Evolutionary conservation across 2,888 invertebrate species (phyloP).

Genomic region (Drosophila setosimentum): DNA sequence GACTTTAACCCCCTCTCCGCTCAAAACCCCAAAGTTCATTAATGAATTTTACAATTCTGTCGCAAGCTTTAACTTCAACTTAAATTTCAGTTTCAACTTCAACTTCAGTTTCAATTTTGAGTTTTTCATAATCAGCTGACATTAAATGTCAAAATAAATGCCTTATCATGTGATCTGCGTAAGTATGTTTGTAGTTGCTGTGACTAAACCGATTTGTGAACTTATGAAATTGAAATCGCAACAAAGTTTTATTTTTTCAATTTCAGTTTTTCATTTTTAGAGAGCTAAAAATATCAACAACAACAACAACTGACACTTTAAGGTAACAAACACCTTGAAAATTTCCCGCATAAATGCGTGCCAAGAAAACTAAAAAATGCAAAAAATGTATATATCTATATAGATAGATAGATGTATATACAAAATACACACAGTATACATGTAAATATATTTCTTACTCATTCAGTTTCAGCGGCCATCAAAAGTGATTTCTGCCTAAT

Average conservation of each 20-base stretch:
- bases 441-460: conserved; percentile 5
- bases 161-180: conserved; percentile 29
- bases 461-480: conserved; percentile 30
- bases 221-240: conserved; percentile 41
- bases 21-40: conserved; percentile 44
- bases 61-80: conserved; percentile 42
- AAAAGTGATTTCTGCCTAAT: conserved; percentile 57
- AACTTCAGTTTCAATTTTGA: conserved; percentile 11
- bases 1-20: not conserved
- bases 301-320: conserved; percentile 39
- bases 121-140: conserved; percentile 60
- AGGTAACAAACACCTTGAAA: conserved; percentile 55
- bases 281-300: not conserved
- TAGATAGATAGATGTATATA: not conserved
- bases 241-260: conserved; percentile 1
- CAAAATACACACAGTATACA: conserved; percentile 4
- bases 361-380: conserved; percentile 52
- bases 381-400: not conserved
- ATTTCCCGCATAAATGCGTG: conserved; percentile 60
- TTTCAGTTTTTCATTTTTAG: conserved; percentile 27
- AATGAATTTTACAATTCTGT: conserved; percentile 63
- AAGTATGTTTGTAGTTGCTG: conserved; percentile 22
- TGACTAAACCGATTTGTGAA: conserved; percentile 55
- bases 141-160: conserved; percentile 51
- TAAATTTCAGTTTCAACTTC: conserved; percentile 12